phyloP scores from a whole-genome alignment of 2,797 vertebrate species.

The Helarctos malayanus region DNA sequence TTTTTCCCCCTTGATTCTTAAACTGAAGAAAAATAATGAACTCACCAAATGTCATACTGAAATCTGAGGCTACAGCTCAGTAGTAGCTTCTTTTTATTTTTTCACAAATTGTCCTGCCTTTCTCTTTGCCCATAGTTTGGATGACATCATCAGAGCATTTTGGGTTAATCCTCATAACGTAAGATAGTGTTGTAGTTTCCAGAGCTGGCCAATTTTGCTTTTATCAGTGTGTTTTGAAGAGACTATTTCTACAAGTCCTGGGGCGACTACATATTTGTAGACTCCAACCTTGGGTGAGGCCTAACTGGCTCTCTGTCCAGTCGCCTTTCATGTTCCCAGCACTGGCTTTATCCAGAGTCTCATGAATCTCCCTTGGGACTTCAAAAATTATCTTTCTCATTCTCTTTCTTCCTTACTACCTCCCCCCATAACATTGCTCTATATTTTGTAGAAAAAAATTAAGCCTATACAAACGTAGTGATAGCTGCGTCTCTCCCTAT shows the following conservation, averaged over 20 bases:
- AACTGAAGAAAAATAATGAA: not conserved
- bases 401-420: not conserved
- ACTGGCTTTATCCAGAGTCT: not conserved
- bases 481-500: not conserved
- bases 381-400: not conserved
- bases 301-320: not conserved
- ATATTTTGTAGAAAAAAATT: not conserved
- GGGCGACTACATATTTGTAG: not conserved
- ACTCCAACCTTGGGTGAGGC: not conserved
- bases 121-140: not conserved
- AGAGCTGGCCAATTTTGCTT: not conserved
- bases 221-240: constrained; percentile 1
- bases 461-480: not conserved
- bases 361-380: not conserved
- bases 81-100: not conserved
- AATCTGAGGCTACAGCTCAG: not conserved
- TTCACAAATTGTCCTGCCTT: not conserved
- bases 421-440: not conserved
- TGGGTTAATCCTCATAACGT: not conserved
- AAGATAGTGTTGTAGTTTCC: not conserved
- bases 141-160: not conserved
- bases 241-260: not conserved
- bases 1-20: not conserved
- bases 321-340: not conserved
- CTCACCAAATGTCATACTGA: not conserved